A percentile compares a stretch with the other conserved stretches of the same genome.
Evolutionary conservation across 2,113 vertebrate genomes (phyloP).

Genomic region (Pluvialis apricaria): DNA sequence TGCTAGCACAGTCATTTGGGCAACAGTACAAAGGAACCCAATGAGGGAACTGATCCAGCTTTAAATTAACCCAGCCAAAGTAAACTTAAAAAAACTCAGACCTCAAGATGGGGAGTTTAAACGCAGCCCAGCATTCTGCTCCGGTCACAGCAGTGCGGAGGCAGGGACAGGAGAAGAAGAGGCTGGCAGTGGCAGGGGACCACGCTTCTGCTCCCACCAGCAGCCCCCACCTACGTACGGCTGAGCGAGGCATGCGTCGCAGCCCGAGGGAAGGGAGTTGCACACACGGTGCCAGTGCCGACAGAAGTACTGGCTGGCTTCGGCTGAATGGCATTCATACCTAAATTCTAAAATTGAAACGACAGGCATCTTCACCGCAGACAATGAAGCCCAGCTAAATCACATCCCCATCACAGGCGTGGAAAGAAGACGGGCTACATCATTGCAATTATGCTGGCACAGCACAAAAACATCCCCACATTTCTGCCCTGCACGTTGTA

Average conservation of each 20-base stretch:
- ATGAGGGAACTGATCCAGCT: rapidly evolving
- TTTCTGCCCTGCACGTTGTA: background rate
- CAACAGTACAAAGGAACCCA: background rate
- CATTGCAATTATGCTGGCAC: background rate
- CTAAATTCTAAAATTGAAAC: background rate
- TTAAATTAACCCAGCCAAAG: background rate
- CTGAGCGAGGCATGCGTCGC: rapidly evolving
- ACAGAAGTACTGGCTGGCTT: background rate
- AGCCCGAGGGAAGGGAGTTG: background rate
- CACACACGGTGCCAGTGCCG: rapidly evolving
- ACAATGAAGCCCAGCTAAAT: background rate
- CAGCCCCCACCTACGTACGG: rapidly evolving
- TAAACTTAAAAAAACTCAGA: background rate
- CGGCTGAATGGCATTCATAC: background rate
- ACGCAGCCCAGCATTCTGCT: background rate
- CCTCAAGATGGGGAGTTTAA: background rate
- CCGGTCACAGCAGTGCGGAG: rapidly evolving
- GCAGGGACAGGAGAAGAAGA: background rate
- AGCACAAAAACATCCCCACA: background rate
- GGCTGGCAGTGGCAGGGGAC: background rate
- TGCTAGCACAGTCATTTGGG: background rate
- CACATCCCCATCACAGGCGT: rapidly evolving
- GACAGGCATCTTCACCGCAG: rapidly evolving
- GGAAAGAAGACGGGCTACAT: background rate
- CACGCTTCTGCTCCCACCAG: rapidly evolving